Evolutionary conservation across 2,797 vertebrate species (phyloP).

Genomic region (Lates japonicus): DNA sequence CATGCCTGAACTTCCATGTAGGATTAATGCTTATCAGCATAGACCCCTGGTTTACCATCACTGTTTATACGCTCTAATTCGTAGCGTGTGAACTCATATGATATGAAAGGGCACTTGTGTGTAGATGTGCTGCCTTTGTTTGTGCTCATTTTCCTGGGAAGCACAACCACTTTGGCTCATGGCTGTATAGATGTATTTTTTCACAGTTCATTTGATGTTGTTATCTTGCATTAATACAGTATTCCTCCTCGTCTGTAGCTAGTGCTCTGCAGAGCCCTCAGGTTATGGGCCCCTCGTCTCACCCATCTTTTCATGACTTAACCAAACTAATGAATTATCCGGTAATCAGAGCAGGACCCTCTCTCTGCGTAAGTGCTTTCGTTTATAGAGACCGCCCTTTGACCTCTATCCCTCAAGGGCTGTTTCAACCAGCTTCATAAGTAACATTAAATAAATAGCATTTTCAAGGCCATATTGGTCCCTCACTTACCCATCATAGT

Average conservation of each 20-base stretch:
- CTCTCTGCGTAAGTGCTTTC: conserved; percentile 86
- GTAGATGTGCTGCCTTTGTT: conserved; percentile 45
- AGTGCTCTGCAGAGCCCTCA: conserved; percentile 70
- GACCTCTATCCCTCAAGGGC: conserved; percentile 86
- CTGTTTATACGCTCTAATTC: conserved; percentile 37
- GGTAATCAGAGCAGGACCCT: conserved; percentile 88
- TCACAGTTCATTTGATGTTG: conserved; percentile 82
- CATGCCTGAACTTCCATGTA: conserved; percentile 76
- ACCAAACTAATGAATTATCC: conserved; percentile 89
- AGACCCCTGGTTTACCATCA: conserved; percentile 37
- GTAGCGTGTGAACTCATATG: conserved; percentile 39
- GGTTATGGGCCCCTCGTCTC: conserved; percentile 80
- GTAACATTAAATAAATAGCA: conserved; percentile 89
- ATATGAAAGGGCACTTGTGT: conserved; percentile 48
- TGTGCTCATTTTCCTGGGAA: conserved; percentile 63
- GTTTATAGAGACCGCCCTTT: conserved; percentile 84
- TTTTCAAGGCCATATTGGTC: conserved; percentile 86
- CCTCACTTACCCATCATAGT: conserved; percentile 80
- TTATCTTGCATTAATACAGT: conserved; percentile 81
- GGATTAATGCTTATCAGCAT: conserved; percentile 74
- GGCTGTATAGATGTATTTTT: conserved; percentile 65
- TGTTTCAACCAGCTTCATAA: conserved; percentile 82
- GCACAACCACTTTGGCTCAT: conserved; percentile 46
- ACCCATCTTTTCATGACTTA: conserved; percentile 83
- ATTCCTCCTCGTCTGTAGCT: conserved; percentile 72